Percentiles rank a stretch among this genome's conserved stretches.
phyloP scores from a whole-genome alignment of 2,797 vertebrate species.

The Garrulus glandarius region DNA sequence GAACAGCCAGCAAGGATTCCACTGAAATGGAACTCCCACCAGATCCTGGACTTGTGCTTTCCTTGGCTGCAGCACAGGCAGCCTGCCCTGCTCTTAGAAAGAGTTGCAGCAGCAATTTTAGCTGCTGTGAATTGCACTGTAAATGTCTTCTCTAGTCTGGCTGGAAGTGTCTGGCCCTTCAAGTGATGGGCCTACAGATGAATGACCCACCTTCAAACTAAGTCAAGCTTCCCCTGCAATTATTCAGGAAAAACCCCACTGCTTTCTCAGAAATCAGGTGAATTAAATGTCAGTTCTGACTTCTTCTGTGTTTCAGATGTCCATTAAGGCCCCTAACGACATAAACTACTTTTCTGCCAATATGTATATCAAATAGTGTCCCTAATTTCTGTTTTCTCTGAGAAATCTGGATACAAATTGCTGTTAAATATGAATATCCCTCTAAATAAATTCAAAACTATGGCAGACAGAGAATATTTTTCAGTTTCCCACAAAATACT shows the following conservation, averaged over 20 bases:
- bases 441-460: neutral
- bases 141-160: neutral
- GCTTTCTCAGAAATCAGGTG: neutral
- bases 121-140: neutral
- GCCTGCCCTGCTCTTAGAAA: neutral
- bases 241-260: neutral
- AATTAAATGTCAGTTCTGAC: neutral
- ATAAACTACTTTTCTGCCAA: neutral
- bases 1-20: neutral
- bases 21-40: neutral
- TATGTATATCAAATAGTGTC: accelerated
- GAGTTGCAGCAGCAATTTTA: neutral
- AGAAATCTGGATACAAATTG: neutral
- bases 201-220: neutral
- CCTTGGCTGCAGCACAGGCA: neutral
- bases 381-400: neutral
- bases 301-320: neutral
- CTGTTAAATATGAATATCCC: neutral
- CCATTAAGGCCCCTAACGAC: neutral
- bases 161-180: neutral
- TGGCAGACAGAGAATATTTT: neutral
- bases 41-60: neutral
- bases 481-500: neutral
- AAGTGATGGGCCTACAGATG: neutral
- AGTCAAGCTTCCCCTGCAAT: neutral